These are phyloP conservation scores for Cosmia pyralina DNA, from an alignment of 2,888 invertebrate genomes.

Conservation along the genomic window DNA sequence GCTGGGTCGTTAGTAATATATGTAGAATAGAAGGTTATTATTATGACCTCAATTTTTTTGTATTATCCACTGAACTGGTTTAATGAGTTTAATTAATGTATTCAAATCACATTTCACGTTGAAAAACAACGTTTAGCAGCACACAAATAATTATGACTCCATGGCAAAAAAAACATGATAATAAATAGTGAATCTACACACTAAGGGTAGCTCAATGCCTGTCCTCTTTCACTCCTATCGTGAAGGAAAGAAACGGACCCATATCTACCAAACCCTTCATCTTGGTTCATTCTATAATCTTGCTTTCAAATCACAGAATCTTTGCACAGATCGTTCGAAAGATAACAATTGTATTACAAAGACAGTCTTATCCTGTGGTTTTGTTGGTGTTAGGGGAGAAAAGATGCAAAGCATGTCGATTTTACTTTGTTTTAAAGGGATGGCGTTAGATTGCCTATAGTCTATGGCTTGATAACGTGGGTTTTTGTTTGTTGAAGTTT, in stretches of 20 bases:
- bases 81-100: not conserved
- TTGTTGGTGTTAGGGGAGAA: conserved; percentile 22
- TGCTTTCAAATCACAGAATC: conserved; percentile 44
- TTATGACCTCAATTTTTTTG: not conserved
- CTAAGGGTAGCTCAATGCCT: not conserved
- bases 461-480: not conserved
- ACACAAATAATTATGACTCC: not conserved
- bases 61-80: not conserved
- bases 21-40: not conserved
- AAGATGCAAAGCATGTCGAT: conserved; percentile 32
- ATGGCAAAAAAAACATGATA: not conserved
- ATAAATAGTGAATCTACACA: not conserved
- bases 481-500: conserved; percentile 2
- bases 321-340: conserved; percentile 46
- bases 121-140: not conserved
- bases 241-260: conserved; percentile 4
- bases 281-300: conserved; percentile 30
- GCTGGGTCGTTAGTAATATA: no score
- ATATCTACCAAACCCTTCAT: conserved; percentile 23
- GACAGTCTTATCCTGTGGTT: conserved; percentile 37
- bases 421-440: conserved; percentile 12
- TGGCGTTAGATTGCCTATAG: not conserved
- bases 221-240: not conserved
- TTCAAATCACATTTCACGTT: not conserved
- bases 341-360: conserved; percentile 55